Base-by-base conservation (phyloP, 2,797 vertebrate species). In the Oryzias dopingdopingensis region DNA sequence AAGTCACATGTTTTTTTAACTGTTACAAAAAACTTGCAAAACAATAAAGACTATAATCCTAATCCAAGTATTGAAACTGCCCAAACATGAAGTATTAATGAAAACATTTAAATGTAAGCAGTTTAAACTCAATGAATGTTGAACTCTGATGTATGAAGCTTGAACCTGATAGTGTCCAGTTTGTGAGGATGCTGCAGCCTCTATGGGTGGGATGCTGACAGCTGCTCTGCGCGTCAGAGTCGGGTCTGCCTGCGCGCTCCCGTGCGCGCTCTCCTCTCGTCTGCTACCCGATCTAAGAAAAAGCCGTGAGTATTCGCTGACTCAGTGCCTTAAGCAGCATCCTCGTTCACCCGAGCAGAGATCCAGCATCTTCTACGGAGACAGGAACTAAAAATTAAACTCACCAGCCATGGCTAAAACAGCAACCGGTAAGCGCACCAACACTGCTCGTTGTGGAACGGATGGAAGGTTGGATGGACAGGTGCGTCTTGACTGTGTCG, bases 301-400 rank as follows among this genome's bases (percentile, higher is more conserved):
- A 37, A 24, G 23, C 62, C 72, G 43, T 67, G 74, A 89, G 80
- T 88, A 55, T 87, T 89, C 89, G 90, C 91, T 92, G 90, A 90
- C 88, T 92, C 91, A 92, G 91, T 92, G 91, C 91, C 92, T 92
- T 91, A 90, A 88, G 76, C 84, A 88, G 88, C 87, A 85, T 86
- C 85, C 49, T 72, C 77, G 77, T 74, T 75, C 86, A 84, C 81
- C 83, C 67, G 83, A 77, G 76, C 78, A 84, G 62, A 85, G 68
- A 80, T 63, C 68, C 84, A 86, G 77, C 80, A 76, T 76, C 76
- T 66, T 74, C 83, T 72, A 77, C 77, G 74, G 74, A 83, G 49
- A 87, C 10, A 37, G 32, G 32, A 37, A 37, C 32, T 13, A 37
- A 37, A 37, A 37, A 12, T 2, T 12, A 37, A 76, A 72, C 18